Conservation (phyloP, 2,113 vertebrate species). For the Dissostichus mawsoni region DNA sequence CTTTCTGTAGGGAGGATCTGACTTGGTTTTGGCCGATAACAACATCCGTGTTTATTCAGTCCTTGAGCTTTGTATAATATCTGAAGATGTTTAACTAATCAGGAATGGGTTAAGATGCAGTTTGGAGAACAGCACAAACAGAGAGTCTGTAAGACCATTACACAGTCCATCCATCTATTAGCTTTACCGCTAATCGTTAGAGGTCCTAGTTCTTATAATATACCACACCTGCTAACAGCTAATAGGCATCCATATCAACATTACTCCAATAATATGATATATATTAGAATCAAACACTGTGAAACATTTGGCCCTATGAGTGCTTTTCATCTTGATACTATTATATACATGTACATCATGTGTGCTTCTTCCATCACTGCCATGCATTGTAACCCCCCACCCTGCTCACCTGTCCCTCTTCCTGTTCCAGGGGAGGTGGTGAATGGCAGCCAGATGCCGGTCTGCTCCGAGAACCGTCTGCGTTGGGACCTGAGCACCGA, state of each 20-base stretch:
- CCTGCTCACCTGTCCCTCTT: not conserved
- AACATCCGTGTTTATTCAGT: not conserved
- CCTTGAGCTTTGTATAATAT: not conserved
- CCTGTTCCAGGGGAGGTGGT: slow-evolving; percentile 80
- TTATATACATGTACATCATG: not conserved
- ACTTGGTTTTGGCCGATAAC: no score
- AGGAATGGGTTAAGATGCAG: not conserved
- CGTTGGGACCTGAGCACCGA: slow-evolving; percentile 91
- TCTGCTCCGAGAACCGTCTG: slow-evolving; percentile 81
- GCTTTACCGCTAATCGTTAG: no score
- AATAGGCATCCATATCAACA: no score
- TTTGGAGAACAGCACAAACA: not conserved
- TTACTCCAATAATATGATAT: not conserved
- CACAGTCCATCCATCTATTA: no score
- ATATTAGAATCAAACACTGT: not conserved
- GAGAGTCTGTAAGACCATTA: no score
- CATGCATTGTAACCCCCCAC: not conserved
- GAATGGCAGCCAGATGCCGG: slow-evolving; percentile 63
- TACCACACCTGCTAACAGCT: no score
- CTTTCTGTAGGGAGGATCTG: no score
- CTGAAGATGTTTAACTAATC: not conserved
- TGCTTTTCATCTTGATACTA: not conserved
- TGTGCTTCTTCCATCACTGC: not conserved
- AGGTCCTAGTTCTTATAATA: no score
- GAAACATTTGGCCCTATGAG: not conserved